A percentile compares a stretch with the other conserved stretches of the same genome.
phyloP scores from a whole-genome alignment of 2,888 invertebrate genomes.

The Homarus gammarus region DNA sequence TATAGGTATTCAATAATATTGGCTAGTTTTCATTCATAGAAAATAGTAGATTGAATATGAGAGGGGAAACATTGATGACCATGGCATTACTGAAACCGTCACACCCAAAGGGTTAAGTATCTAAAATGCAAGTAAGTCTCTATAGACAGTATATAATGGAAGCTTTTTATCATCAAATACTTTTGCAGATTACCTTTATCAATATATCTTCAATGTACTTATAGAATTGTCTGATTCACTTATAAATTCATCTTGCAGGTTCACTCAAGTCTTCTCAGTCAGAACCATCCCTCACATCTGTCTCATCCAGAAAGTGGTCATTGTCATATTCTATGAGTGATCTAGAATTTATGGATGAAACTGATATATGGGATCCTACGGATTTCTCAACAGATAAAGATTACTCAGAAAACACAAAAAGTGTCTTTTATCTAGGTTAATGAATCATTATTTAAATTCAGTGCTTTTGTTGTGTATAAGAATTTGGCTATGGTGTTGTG shows the following conservation, averaged over 20 bases:
- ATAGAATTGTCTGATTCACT: too few species aligned
- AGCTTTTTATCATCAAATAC: background rate
- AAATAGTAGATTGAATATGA: too few species aligned
- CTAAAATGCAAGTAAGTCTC: too few species aligned
- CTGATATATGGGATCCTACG: background rate
- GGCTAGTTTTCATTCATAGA: too few species aligned
- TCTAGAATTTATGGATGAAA: conserved; percentile 34
- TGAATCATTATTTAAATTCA: too few species aligned
- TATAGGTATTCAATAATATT: too few species aligned
- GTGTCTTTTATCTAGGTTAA: background rate
- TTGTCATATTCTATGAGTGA: conserved; percentile 29
- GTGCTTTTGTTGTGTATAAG: too few species aligned
- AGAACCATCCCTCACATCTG: conserved; percentile 4
- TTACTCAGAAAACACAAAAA: background rate
- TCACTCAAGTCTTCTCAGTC: background rate
- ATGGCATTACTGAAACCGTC: too few species aligned
- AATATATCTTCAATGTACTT: background rate
- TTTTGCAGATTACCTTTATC: background rate
- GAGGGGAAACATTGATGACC: too few species aligned
- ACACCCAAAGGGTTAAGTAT: too few species aligned
- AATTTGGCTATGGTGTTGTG: too few species aligned
- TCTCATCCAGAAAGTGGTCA: conserved; percentile 12
- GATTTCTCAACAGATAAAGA: background rate
- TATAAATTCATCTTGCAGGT: background rate
- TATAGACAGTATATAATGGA: too few species aligned